Evolutionary conservation across 2,797 vertebrate species (phyloP), one percentile per base, ranked within the genome.

Genomic region (Microctenopoma stevenorrisi): DNA sequence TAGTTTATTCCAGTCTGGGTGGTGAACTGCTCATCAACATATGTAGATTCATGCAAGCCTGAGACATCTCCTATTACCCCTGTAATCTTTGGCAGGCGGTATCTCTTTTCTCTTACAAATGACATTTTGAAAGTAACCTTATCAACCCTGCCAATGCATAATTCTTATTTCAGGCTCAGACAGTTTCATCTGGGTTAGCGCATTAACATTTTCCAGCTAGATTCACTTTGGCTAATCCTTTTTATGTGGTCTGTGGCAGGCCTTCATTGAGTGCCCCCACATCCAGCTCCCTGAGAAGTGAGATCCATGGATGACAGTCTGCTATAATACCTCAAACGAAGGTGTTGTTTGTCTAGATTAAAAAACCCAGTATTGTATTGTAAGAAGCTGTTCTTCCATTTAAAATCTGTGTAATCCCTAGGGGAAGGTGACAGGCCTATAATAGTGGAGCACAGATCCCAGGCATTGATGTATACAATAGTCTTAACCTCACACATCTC

Each of bases 381-480:
- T 79, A 76, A 82, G 75, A 81, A 88, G 76, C 78, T 74, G 76
- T 63, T 78, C 76, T 81, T 80, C 79, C 78, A 86, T 88, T 91
- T 92, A 91, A 92, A 91, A 90, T 78, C 85, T 69, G 83, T 79
- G 86, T 92, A 91, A 93, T 93, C 91, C 90, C 79, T 28, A 16
- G 64, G 66, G 81, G 78, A 81, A 88, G 88, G 85, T 86, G 91
- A 90, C 90, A 89, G 89, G 82, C 75, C 86, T 88, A 82, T 90
- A 90, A 92, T 86, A 75, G 87, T 57, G 64, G 81, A 81, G 81
- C 86, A 53, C 81, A 86, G 90, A 91, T 88, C 63, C 52, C 72
- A 68, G 81, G 77, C 81, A 62, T 82, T 91, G 91, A 93, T 91
- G 74, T 89, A 91, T 89, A 87, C 79, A 87, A 88, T 83, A 79